Evolutionary conservation across 2,113 vertebrate species (phyloP).

Genomic region (Scolopax mira): DNA sequence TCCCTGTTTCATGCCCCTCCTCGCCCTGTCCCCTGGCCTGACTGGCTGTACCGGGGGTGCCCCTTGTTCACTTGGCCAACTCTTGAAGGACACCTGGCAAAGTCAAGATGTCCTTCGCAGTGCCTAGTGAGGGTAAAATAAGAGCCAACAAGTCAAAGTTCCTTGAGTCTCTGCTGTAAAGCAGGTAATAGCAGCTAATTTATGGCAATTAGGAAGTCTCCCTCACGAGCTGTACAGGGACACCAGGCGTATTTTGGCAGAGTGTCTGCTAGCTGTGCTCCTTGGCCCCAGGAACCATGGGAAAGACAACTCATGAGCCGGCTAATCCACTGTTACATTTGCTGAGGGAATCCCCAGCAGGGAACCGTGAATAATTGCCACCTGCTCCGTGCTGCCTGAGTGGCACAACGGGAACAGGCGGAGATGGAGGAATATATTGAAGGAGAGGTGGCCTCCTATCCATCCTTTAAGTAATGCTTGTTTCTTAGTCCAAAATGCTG

Average conservation of each 20-base stretch:
- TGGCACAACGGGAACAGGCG: not conserved
- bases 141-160: not conserved
- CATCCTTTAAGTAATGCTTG: not conserved
- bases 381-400: not conserved
- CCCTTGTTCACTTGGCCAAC: not conserved
- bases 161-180: not conserved
- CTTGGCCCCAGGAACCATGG: not conserved
- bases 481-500: not conserved
- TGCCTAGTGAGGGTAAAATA: not conserved
- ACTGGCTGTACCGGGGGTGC: rapidly evolving
- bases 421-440: not conserved
- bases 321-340: not conserved
- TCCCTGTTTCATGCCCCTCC: not conserved
- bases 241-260: not conserved
- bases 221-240: not conserved
- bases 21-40: not conserved
- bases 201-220: not conserved
- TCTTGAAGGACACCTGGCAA: not conserved
- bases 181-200: not conserved
- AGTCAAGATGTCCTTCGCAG: not conserved
- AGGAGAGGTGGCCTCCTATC: not conserved
- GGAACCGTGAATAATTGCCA: constrained; percentile 27
- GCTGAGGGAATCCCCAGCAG: constrained; percentile 19
- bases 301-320: not conserved
- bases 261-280: not conserved